Percentiles rank a stretch among this genome's conserved stretches.
These are phyloP conservation scores for Venturia canescens DNA, from an alignment of 1,140 invertebrate genomes.

Conservation along the genomic window DNA sequence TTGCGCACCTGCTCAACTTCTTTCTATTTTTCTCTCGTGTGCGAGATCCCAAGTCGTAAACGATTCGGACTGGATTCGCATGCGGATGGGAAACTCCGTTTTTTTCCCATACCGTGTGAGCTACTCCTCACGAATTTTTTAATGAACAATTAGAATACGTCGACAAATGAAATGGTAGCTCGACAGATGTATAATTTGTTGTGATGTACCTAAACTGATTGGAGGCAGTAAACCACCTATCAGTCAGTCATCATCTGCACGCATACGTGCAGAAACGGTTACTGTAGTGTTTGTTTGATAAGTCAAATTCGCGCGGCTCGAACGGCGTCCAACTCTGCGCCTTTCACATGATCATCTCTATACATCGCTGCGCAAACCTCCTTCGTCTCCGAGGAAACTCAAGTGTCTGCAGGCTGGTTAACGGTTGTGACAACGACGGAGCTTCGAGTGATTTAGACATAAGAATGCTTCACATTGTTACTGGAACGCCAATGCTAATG, in stretches of 20 bases:
- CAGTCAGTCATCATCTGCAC: too few relatives aligned
- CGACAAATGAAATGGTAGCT: too few relatives aligned
- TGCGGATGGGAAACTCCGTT: not conserved
- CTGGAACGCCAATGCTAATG: slow-evolving; percentile 67
- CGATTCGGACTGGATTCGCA: not conserved
- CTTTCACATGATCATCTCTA: not conserved
- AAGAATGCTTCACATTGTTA: slow-evolving; percentile 68
- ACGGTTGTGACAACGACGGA: slow-evolving; percentile 48
- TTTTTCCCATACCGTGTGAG: not conserved
- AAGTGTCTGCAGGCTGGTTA: slow-evolving; percentile 36
- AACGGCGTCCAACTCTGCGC: too few relatives aligned
- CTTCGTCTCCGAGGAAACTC: not conserved
- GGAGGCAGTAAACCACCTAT: too few relatives aligned
- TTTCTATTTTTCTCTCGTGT: slow-evolving; percentile 24
- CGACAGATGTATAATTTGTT: too few relatives aligned
- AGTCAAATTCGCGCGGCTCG: too few relatives aligned
- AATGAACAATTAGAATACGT: too few relatives aligned
- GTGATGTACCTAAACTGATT: too few relatives aligned
- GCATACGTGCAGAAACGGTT: too few relatives aligned
- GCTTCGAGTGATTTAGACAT: slow-evolving; percentile 67
- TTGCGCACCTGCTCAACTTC: slow-evolving; percentile 36
- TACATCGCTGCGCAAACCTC: not conserved
- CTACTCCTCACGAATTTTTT: not conserved
- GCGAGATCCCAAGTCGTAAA: slow-evolving; percentile 11
- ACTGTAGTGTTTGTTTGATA: too few relatives aligned